Evolutionary conservation across 2,113 vertebrate species (phyloP), one percentile per base, ranked within the genome.

Genomic region (Neofelis nebulosa): DNA sequence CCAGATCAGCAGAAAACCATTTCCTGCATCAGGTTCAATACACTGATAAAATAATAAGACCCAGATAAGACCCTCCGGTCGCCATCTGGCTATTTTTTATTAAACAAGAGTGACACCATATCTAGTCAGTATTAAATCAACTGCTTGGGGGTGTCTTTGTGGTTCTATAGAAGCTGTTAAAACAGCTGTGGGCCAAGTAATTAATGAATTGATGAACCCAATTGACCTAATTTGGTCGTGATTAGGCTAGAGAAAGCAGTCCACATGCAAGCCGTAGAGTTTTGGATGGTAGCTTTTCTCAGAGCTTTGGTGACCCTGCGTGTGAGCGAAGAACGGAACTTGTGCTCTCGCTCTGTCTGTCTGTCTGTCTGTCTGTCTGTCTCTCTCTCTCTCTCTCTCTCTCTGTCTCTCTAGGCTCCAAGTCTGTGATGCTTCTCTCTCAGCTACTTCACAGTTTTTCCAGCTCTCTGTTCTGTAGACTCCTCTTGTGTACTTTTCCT

Each of bases 131-230:
- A 95, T 57, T n/a, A 90, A 88, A 71, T 69, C 68, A 94, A 48
- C 74, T 93, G 52, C 92, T 84, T 91, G 65, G 55, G 25, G 27
- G 8, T 71, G 92, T 97, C 95, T 84, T 76, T 93, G 73, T 29
- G 31, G 36, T 71, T 94, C 21, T 83, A 33, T 61, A 85, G 93
- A 95, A 90, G 76, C 85, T 76, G 52, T 57, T 82, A 93, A 83
- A 96, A 88, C 27, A 95, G n/a, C 93, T 65, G 4, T 81, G 81
- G 41, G 81, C 80, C 57, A 86, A 84, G 55, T 87, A 68, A 97
- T 92, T 95, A 93, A 95, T 93, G 87, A 92, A 94, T 50, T 73
- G 78, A 45, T 80, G 94, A 73, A 95, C 90, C 78, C 87, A 83
- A 94, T 87, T 87, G 68, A 95, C 92, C 38, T 79, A 81, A 93